Evolutionary conservation across 2,888 invertebrate species (phyloP).

Genomic region (Pheosia tremula): DNA sequence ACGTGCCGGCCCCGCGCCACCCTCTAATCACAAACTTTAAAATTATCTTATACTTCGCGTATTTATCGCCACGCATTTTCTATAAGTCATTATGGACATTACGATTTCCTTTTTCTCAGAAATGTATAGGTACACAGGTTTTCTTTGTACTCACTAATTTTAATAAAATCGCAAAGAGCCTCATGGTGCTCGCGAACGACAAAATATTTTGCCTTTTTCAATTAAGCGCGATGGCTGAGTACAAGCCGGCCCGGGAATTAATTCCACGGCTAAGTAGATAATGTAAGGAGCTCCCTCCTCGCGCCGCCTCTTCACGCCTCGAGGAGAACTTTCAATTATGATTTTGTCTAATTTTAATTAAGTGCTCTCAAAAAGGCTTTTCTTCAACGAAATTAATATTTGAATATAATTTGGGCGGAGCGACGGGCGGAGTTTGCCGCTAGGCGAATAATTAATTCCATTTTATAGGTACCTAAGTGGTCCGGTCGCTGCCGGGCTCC

Average conservation of each 20-base stretch:
- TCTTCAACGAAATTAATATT: conserved; percentile 84
- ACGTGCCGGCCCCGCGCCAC: conserved; percentile 60
- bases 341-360: conserved; percentile 85
- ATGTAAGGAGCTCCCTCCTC: conserved; percentile 73
- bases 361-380: conserved; percentile 84
- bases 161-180: conserved; percentile 35
- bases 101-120: conserved; percentile 9
- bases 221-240: conserved; percentile 68
- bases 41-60: conserved; percentile 63
- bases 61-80: conserved; percentile 27
- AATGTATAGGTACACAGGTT: conserved; percentile 7
- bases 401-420: conserved; percentile 84
- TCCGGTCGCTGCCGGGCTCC: conserved; percentile 55
- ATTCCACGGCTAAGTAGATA: conserved; percentile 81
- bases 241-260: conserved; percentile 70
- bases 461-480: conserved; percentile 72
- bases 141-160: conserved; percentile 23
- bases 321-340: conserved; percentile 84
- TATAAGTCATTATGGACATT: conserved; percentile 26
- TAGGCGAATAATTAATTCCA: conserved; percentile 82
- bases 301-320: conserved; percentile 80
- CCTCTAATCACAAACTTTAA: conserved; percentile 78
- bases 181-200: conserved; percentile 45
- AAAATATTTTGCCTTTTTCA: conserved; percentile 70
- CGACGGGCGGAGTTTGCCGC: conserved; percentile 83